Conservation (phyloP, 2,797 vertebrate genomes). For the Sebastiscus tertius region DNA sequence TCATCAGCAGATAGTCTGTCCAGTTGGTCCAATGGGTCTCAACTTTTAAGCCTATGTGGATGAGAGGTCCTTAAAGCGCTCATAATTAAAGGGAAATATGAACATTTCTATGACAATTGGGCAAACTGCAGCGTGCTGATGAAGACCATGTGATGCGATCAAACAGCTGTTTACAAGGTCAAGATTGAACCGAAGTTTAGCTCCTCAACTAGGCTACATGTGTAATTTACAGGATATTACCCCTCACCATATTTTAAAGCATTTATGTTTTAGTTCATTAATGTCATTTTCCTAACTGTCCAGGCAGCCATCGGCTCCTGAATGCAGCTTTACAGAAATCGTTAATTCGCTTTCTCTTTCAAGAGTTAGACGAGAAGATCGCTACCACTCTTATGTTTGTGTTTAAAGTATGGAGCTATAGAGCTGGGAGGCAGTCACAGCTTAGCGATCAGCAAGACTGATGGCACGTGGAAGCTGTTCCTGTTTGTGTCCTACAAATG, state of each 20-base stretch:
- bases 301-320: fast-evolving
- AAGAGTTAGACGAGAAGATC: no score
- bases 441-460: no score
- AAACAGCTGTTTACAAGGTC: neutral
- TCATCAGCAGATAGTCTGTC: neutral
- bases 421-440: no score
- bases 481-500: neutral
- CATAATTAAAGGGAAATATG: neutral
- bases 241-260: no score
- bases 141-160: neutral
- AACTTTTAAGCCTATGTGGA: neutral
- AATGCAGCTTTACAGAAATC: no score
- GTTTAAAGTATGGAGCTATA: no score
- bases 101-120: neutral
- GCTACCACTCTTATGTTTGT: no score
- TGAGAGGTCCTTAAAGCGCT: neutral
- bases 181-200: neutral
- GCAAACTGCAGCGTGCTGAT: neutral
- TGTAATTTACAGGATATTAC: no score
- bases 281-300: no score
- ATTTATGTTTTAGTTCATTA: no score
- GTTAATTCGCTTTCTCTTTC: fast-evolving
- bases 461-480: no score
- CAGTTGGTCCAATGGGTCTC: neutral
- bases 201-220: neutral